phyloP scores from a whole-genome alignment of 2,797 vertebrate species.

The Myripristis murdjan region DNA sequence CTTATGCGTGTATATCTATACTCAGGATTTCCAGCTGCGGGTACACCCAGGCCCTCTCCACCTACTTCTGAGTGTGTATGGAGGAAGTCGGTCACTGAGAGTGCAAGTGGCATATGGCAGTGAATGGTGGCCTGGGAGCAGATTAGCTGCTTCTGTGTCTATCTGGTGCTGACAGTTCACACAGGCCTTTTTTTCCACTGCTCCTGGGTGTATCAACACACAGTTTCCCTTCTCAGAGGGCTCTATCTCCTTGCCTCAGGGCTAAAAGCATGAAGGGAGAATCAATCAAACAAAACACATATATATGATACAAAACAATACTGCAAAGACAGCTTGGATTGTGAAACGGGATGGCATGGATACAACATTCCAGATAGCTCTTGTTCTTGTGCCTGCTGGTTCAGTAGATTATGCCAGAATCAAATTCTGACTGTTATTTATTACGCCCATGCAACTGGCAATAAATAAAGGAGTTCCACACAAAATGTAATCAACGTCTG shows the following conservation, averaged over 20 bases:
- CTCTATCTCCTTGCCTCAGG: slow-evolving; percentile 72
- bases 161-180: slow-evolving; percentile 89
- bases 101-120: slow-evolving; percentile 79
- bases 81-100: slow-evolving; percentile 81
- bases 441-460: neutral
- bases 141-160: slow-evolving; percentile 83
- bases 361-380: neutral
- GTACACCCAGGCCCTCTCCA: slow-evolving; percentile 68
- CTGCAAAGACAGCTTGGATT: neutral
- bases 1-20: slow-evolving; percentile 65
- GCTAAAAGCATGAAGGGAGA: slow-evolving; percentile 62
- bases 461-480: neutral
- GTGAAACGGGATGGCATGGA: neutral
- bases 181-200: slow-evolving; percentile 85
- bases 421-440: neutral
- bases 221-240: slow-evolving; percentile 84
- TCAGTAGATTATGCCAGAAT: slow-evolving; percentile 5
- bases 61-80: slow-evolving; percentile 54
- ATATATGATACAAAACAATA: slow-evolving; percentile 14
- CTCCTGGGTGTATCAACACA: slow-evolving; percentile 81
- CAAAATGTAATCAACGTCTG: neutral
- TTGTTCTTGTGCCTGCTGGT: neutral
- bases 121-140: slow-evolving; percentile 75
- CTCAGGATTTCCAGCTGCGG: slow-evolving; percentile 78
- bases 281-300: slow-evolving; percentile 3